Conservation (phyloP, 1,140 invertebrate genomes). For the Sarcophaga peregrina region DNA sequence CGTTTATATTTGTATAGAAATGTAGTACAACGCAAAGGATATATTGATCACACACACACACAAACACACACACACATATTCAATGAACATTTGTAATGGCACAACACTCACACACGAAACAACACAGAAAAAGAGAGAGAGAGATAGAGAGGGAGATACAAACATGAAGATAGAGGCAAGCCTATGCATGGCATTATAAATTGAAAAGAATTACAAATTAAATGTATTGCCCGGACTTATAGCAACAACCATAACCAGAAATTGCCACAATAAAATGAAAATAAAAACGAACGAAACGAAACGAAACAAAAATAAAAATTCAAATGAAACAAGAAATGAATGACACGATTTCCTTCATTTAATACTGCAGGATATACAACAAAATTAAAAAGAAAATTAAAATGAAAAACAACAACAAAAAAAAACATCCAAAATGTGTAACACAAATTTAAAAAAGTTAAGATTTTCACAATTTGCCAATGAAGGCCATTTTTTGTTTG, state of each 20-base stretch:
- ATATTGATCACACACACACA: too few species aligned
- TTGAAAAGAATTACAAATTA: constrained; percentile 16
- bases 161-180: not conserved
- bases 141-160: too few species aligned
- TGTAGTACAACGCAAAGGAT: too few species aligned
- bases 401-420: too few species aligned
- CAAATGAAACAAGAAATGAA: not conserved
- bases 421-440: too few species aligned
- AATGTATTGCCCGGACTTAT: not conserved
- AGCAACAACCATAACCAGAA: too few species aligned
- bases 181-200: not conserved
- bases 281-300: not conserved
- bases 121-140: too few species aligned
- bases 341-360: not conserved
- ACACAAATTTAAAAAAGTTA: not conserved
- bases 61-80: too few species aligned
- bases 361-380: not conserved
- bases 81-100: too few species aligned
- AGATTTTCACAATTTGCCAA: not conserved
- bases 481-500: not conserved
- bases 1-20: not conserved
- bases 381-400: too few species aligned
- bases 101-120: too few species aligned
- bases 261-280: not conserved
- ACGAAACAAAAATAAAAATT: not conserved